Evolutionary conservation across 2,113 vertebrate species (phyloP).

Genomic region (Hemiscyllium ocellatum): DNA sequence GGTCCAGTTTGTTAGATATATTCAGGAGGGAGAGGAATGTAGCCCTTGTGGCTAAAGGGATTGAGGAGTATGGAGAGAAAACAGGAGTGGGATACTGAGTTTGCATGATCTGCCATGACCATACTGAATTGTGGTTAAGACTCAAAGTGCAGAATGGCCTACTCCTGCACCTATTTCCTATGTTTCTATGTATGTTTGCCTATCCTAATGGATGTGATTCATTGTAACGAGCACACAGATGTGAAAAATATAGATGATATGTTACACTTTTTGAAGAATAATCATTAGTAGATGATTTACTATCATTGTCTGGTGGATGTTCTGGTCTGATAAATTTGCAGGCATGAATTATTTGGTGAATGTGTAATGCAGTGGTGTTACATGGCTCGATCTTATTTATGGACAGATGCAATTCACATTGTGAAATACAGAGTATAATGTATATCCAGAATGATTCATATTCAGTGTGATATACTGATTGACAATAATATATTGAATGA

Average conservation of each 20-base stretch:
- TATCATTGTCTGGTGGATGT: not conserved
- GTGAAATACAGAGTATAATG: not conserved
- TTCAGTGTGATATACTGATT: not conserved
- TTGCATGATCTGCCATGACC: too few species aligned
- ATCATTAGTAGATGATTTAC: not conserved
- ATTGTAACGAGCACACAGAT: not conserved
- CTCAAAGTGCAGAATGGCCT: too few species aligned
- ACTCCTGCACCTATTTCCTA: too few species aligned
- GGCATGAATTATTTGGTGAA: not conserved
- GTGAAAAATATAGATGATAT: not conserved
- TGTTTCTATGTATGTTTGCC: too few species aligned
- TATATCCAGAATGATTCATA: not conserved
- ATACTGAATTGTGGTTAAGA: too few species aligned
- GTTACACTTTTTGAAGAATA: not conserved
- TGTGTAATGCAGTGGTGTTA: not conserved
- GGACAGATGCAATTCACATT: not conserved
- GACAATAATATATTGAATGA: not conserved
- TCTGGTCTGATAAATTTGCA: not conserved
- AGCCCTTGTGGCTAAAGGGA: too few species aligned
- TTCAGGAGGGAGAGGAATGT: too few species aligned
- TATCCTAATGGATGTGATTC: not conserved
- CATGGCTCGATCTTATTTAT: not conserved
- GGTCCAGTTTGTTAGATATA: too few species aligned
- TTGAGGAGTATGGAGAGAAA: too few species aligned
- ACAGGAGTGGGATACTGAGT: too few species aligned